Evolutionary conservation across 2,888 invertebrate genomes (phyloP).

Genomic region (Coremacera marginata): DNA sequence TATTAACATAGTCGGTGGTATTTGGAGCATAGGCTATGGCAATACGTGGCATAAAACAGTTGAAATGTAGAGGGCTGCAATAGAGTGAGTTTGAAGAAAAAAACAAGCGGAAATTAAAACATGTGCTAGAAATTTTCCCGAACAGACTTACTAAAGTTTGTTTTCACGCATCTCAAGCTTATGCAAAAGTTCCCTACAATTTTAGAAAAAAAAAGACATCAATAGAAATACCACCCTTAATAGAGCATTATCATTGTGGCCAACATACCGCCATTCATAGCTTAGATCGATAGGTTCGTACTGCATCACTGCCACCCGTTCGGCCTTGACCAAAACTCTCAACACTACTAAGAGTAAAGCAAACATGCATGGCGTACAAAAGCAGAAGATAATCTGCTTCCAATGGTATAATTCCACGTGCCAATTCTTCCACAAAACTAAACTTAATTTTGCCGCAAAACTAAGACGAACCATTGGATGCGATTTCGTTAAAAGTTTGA

Average conservation of each 20-base stretch:
- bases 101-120: background rate
- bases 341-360: background rate
- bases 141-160: background rate
- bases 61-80: slow-evolving; percentile 5
- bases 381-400: background rate
- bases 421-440: slow-evolving; percentile 27
- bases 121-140: background rate
- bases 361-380: slow-evolving; percentile 9
- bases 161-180: too few relatives aligned
- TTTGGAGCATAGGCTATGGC: background rate
- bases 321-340: background rate
- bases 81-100: background rate
- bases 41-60: slow-evolving; percentile 1
- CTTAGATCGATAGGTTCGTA: background rate
- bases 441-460: background rate
- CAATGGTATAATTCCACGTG: background rate
- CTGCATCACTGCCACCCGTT: background rate
- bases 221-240: background rate
- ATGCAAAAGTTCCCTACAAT: background rate
- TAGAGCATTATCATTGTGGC: background rate
- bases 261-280: slow-evolving; percentile 5
- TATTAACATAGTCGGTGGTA: background rate
- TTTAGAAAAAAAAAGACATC: background rate
- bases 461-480: background rate
- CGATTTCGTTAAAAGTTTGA: background rate